Evolutionary conservation across 2,797 vertebrate genomes (phyloP).

Genomic region (Aplochiton taeniatus): DNA sequence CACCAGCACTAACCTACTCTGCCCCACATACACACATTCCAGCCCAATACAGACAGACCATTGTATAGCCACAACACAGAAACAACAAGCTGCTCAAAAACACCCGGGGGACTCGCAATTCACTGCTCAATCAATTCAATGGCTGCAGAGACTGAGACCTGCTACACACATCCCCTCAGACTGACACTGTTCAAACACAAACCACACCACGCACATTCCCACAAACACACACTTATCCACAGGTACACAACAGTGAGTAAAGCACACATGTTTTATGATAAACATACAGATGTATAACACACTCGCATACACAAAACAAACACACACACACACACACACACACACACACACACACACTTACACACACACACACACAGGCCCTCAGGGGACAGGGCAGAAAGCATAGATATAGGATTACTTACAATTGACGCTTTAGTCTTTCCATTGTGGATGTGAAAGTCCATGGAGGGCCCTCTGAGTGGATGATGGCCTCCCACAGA

Average conservation of each 20-base stretch:
- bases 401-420: conserved; percentile 76
- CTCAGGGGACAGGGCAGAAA: conserved; percentile 66
- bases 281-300: conserved; percentile 54
- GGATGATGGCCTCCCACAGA: conserved; percentile 60
- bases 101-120: conserved; percentile 76
- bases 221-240: not conserved
- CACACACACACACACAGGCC: conserved; percentile 36
- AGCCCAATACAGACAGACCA: conserved; percentile 55
- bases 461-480: conserved; percentile 74
- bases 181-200: conserved; percentile 21
- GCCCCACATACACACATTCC: conserved; percentile 51
- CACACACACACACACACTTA: conserved; percentile 18
- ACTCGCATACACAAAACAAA: conserved; percentile 23
- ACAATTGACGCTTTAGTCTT: conserved; percentile 72
- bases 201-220: not conserved
- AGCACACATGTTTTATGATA: conserved; percentile 62
- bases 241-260: conserved; percentile 26
- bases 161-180: conserved; percentile 7
- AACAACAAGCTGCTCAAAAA: conserved; percentile 70
- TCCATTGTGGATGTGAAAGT: conserved; percentile 73
- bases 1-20: conserved; percentile 57
- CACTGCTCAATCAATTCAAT: conserved; percentile 72
- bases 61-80: conserved; percentile 69
- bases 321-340: conserved; percentile 7
- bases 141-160: conserved; percentile 23